phyloP scores from a whole-genome alignment of 2,797 vertebrate genomes.

The Tragopan temminckii region DNA sequence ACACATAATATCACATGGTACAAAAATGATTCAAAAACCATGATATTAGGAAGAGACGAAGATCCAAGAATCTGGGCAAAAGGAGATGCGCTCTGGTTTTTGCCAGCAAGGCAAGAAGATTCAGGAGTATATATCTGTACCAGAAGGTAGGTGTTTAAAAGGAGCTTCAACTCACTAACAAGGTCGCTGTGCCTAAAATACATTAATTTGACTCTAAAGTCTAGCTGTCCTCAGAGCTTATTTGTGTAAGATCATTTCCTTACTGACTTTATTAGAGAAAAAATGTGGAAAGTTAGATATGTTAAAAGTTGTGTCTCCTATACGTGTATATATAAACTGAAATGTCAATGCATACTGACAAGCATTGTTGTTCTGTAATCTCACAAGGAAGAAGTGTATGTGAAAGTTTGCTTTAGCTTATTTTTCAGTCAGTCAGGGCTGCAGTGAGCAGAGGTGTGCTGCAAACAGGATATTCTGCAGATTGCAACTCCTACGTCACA shows the following conservation, averaged over 20 bases:
- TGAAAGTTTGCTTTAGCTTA: not conserved
- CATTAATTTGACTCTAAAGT: not conserved
- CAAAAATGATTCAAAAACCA: slow-evolving; percentile 68
- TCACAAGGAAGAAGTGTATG: not conserved
- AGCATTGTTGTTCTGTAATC: fast-evolving
- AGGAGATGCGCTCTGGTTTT: slow-evolving; percentile 85
- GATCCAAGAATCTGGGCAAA: slow-evolving; percentile 69
- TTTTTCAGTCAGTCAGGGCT: not conserved
- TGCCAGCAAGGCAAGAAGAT: slow-evolving; percentile 85
- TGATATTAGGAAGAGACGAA: slow-evolving; percentile 38
- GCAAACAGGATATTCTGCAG: not conserved
- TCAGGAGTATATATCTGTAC: slow-evolving; percentile 89
- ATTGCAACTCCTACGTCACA: fast-evolving
- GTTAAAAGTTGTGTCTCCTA: not conserved
- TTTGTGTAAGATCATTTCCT: not conserved
- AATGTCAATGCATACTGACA: not conserved
- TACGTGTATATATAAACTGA: not conserved
- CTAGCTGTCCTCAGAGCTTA: not conserved
- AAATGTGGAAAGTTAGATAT: not conserved
- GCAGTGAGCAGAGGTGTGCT: not conserved
- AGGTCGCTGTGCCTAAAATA: not conserved
- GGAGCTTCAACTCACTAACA: not conserved
- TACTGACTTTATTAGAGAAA: not conserved
- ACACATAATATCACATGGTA: slow-evolving; percentile 60
- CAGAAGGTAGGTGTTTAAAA: slow-evolving; percentile 82